Base-by-base conservation (phyloP, 1,140 invertebrate species). In the Ceratosolen fusciceps region DNA sequence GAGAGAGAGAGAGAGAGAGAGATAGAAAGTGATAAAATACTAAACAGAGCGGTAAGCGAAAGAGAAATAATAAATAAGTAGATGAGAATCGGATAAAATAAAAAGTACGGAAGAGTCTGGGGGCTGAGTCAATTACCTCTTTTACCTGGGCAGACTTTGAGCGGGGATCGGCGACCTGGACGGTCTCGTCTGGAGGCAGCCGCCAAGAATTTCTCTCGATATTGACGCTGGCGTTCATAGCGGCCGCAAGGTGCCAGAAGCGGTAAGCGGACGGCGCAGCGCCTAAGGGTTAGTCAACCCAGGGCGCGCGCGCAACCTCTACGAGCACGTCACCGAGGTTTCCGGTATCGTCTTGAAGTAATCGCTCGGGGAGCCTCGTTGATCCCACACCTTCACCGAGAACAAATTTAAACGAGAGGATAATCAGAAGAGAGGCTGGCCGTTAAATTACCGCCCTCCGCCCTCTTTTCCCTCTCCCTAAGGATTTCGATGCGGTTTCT, bases 161-260 rank as follows among this genome's bases (percentile, higher is more conserved):
- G 90, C 95, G 94, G 83, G 94, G 93, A 92, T 96, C 95, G 90
- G 93, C 94, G 87, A 96, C 95, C 90, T 96, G 95, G 83, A 96
- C 93, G 82, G 95, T 96, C 92, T 96, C 95, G 91, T 96, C 95
- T 83, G 95, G 95, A 88, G 95, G 95, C 88, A 96, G 91, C 89
- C 95, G 94, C 95, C 95, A 96, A 85, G 95, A 95, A 85, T 93
- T 94, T 88, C 94, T 94, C 92, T 96, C 95, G 89, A 95, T 91
- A 90, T 94, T 93, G 86, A 94, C 93, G 93, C 94, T 95, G 91
- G 94, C 94, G 92, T 96, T 95, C 95, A 96, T 96, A 90, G 89
- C 91, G 88, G 85, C 82, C 82, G 82, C 81, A 82, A 83, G n/a
- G 0, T 21, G 3, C 62, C n/a, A 14, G 31, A 43, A 31, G 19